A percentile compares a stretch with the other conserved stretches of the same genome.
Conservation (phyloP, 2,888 invertebrate genomes). For the Yponomeuta sedellus region DNA sequence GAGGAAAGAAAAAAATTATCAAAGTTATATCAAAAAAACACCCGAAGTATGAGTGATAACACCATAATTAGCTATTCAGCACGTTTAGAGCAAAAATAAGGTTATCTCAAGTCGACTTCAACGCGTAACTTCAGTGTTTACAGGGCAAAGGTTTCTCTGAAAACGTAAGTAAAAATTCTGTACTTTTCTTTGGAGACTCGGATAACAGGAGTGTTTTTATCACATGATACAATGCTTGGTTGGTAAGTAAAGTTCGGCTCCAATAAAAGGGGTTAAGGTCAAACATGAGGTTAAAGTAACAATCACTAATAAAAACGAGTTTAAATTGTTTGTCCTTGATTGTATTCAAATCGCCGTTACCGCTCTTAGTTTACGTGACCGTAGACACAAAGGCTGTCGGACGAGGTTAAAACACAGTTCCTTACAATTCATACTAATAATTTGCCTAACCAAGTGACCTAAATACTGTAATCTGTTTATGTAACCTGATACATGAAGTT, state of each 20-base stretch:
- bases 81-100: not conserved
- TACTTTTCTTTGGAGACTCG: not conserved
- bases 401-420: not conserved
- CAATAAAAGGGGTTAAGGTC: constrained; percentile 5
- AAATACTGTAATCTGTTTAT: constrained; percentile 49
- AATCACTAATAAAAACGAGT: constrained; percentile 3
- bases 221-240: not conserved
- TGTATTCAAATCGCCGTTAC: constrained; percentile 32
- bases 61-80: constrained; percentile 25
- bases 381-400: constrained; percentile 39
- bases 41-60: constrained; percentile 61
- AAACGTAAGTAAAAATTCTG: not conserved
- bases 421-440: not conserved
- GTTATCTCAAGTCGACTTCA: not conserved
- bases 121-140: not conserved
- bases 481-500: constrained; percentile 37
- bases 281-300: not conserved
- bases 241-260: not conserved
- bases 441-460: constrained; percentile 41
- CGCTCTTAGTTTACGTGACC: constrained; percentile 38
- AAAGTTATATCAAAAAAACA: constrained; percentile 58
- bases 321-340: constrained; percentile 10
- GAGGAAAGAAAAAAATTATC: constrained; percentile 30
- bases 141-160: not conserved
- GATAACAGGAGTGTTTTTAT: not conserved